Evolutionary conservation across 2,888 invertebrate species (phyloP).

Genomic region (Luperina nickerlii): DNA sequence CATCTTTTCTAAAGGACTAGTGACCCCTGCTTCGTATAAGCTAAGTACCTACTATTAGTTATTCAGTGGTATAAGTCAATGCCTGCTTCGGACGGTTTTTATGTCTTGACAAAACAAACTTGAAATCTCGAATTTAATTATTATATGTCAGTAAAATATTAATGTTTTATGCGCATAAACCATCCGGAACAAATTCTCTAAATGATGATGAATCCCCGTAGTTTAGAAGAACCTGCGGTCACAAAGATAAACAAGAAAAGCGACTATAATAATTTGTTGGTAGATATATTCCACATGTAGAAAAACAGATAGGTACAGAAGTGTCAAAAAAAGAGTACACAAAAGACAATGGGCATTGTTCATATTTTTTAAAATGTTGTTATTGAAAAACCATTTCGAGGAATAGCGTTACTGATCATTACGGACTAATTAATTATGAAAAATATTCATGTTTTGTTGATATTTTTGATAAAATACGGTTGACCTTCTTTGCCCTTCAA

Average conservation of each 20-base stretch:
- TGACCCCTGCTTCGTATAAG: neutral
- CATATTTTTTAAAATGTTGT: too few relatives aligned
- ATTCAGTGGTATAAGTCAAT: neutral
- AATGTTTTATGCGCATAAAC: too few relatives aligned
- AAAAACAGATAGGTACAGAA: neutral
- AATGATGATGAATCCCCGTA: too few relatives aligned
- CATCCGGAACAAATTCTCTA: neutral
- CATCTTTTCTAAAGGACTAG: neutral
- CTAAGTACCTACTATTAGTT: too few relatives aligned
- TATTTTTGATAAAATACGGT: too few relatives aligned
- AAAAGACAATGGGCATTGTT: too few relatives aligned
- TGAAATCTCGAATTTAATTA: neutral
- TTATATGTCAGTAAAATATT: neutral
- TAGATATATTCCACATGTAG: neutral
- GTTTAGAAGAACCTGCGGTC: neutral
- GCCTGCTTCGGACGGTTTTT: neutral
- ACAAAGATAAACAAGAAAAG: too few relatives aligned
- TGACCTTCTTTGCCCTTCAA: too few relatives aligned
- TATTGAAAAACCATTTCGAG: too few relatives aligned
- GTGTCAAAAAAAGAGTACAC: neutral
- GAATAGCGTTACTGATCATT: too few relatives aligned
- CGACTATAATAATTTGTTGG: neutral
- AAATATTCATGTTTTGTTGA: too few relatives aligned
- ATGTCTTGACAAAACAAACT: neutral
- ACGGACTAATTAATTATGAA: too few relatives aligned